Evolutionary conservation across 1,140 invertebrate genomes (phyloP), one percentile per base, ranked within the genome.

Genomic region (Polypedilum pembai): DNA sequence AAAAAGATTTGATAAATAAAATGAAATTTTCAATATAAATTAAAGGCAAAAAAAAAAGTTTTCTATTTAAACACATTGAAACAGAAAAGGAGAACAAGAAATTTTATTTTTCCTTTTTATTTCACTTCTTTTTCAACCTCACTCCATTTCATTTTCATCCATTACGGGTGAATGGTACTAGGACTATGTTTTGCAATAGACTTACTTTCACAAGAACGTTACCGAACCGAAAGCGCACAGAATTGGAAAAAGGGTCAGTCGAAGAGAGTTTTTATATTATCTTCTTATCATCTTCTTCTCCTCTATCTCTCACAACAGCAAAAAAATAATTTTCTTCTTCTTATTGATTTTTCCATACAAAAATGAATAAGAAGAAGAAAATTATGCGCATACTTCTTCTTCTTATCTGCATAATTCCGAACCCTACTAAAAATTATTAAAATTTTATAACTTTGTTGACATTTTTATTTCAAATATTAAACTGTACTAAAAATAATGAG

Each of bases 191-290:
- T 56, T 56, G 45, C 45, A 56, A 56, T 56, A 56, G 45, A 56
- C 45, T 56, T 56, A 56, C 45, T 56, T 56, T 56, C 45, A 56
- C 45, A 56, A 56, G 15, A 56, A 12, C 45, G 45, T 12, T 56
- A 56, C 45, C 3, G n/a, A n/a, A n/a, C n/a, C n/a, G 24, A 33
- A 56, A 56, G n/a, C 45, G 45, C 45, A 56, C 45, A 56, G 8
- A 56, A 56, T 56, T 56, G 45, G 45, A 56, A 56, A 56, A 56
- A 56, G 45, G 45, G 45, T 56, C 45, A 56, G 45, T 56, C 45
- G 45, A n/a, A n/a, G 45, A 15, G 45, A 56, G 45, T 56, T 56
- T 56, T 56, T 56, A 56, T 56, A 56, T 56, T 56, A 56, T 56
- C 45, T 56, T 56, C 45, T 56, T 56, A 56, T 56, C 45, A 56